Evolutionary conservation across 2,888 invertebrate species (phyloP).

Genomic region (Lumbricus terrestris): DNA sequence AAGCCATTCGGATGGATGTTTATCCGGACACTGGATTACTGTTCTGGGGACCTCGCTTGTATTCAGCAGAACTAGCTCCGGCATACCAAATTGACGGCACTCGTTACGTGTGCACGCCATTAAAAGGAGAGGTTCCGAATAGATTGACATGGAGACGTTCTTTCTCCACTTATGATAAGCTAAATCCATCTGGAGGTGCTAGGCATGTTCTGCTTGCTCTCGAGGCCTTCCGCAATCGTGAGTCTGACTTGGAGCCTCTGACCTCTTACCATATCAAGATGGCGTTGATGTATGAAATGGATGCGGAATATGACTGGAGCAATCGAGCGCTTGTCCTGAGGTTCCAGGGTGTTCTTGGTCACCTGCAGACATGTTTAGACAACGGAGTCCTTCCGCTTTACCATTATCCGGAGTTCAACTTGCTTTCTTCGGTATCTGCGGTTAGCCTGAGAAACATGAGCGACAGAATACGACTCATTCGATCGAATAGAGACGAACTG

Average conservation of each 20-base stretch:
- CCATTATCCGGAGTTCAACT: not conserved
- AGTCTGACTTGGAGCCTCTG: not conserved
- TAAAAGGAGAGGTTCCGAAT: not conserved
- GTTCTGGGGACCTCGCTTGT: not conserved
- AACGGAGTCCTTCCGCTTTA: not conserved
- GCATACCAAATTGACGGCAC: not conserved
- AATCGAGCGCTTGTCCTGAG: not conserved
- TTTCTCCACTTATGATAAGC: not conserved
- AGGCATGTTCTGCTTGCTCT: constrained; percentile 22
- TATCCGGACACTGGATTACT: not conserved
- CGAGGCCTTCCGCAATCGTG: constrained; percentile 21
- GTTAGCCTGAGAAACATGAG: not conserved
- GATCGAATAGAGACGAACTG: not conserved
- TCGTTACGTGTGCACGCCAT: not conserved
- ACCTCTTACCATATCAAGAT: constrained; percentile 21
- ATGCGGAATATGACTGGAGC: not conserved
- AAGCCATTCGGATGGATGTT: constrained; percentile 17
- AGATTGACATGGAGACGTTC: not conserved
- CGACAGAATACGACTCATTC: not conserved
- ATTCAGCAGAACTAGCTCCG: constrained; percentile 14
- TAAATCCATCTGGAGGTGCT: not conserved
- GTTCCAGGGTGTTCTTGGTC: not conserved
- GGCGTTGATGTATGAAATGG: not conserved
- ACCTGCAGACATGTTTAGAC: not conserved
- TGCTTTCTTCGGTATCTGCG: not conserved